Evolutionary conservation across 2,888 invertebrate genomes (phyloP), one percentile per base, ranked within the genome.

Genomic region (Chamaedrilus cognettii): DNA sequence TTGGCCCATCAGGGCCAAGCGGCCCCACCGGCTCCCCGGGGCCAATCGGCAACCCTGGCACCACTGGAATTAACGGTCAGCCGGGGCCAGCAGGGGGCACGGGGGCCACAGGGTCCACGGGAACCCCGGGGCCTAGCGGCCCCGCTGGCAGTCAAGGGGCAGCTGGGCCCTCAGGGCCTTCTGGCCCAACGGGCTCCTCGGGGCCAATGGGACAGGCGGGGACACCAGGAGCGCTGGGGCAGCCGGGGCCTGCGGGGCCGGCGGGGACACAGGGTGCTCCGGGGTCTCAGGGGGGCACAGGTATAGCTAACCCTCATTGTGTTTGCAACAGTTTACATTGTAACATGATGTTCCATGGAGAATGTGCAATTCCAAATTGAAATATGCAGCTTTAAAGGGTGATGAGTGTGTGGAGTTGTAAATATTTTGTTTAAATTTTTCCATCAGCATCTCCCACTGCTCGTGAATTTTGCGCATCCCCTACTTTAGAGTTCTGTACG

Each of bases 31-130:
- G 42, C 42, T 19, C 42, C 32, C 15, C 42, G 2, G 26, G 67
- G 69, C 28, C 62, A 62, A 26, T 58, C 26, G 64, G 64, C n/a
- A 33, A 31, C n/a, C 30, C 51, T 49, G 62, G 62, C 30, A 31
- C 62, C 31, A 23, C 33, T 26, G 62, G 64, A 49, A 57, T 57
- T 30, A 19, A 26, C n/a, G 64, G 62, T 15, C 33, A 62, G 23
- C 19, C 62, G 31, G 62, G 73, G 59, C 42, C 42, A 26, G 30
- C 58, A 33, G 71, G 71, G 59, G 60, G 33, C 30, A 34, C 35
- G 19, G 64, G 64, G 7, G 11, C 0, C 4, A 30, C 63, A n/a
- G 69, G 69, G 11, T 72, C 76, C 4, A 75, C 74, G 49, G 70
- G 70, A 50, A 55, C 58, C 23, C 19, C 32, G 28, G 70, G 70